Evolutionary conservation across 2,797 vertebrate species (phyloP).

Genomic region (Pangasius djambal): DNA sequence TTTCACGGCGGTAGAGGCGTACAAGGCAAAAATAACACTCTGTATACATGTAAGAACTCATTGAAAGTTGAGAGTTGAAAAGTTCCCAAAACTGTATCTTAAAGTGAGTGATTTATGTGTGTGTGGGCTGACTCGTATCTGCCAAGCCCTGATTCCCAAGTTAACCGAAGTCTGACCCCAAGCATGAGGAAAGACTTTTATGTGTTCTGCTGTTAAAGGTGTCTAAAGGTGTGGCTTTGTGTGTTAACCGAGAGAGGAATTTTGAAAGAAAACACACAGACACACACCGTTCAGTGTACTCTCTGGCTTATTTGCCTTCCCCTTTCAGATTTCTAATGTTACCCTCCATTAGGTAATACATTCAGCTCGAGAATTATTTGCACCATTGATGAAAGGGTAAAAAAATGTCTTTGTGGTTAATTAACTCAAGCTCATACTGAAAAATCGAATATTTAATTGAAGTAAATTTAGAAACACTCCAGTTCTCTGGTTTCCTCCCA

Average conservation of each 20-base stretch:
- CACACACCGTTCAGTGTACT: neutral
- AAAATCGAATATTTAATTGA: neutral
- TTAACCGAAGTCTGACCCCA: slow-evolving; percentile 81
- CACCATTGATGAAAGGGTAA: neutral
- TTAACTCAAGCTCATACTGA: neutral
- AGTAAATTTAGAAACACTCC: neutral
- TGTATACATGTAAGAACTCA: slow-evolving; percentile 71
- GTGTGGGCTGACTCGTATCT: slow-evolving; percentile 56
- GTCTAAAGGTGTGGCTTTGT: slow-evolving; percentile 70
- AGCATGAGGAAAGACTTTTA: slow-evolving; percentile 72
- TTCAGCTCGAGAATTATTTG: neutral
- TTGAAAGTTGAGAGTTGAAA: neutral
- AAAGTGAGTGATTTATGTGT: neutral
- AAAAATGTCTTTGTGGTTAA: neutral
- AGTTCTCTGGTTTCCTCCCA: neutral
- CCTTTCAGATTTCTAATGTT: slow-evolving; percentile 34
- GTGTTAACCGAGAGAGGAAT: slow-evolving; percentile 70
- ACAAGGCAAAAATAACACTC: neutral
- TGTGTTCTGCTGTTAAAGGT: slow-evolving; percentile 44
- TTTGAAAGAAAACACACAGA: slow-evolving; percentile 35
- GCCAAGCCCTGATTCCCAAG: slow-evolving; percentile 69
- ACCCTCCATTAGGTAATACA: slow-evolving; percentile 9
- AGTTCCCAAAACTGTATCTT: neutral
- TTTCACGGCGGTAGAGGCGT: slow-evolving; percentile 35
- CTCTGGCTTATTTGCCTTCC: slow-evolving; percentile 26